Evolutionary conservation across 1,140 invertebrate species (phyloP), one percentile per base, ranked within the genome.

Genomic region (Agrilus planipennis): DNA sequence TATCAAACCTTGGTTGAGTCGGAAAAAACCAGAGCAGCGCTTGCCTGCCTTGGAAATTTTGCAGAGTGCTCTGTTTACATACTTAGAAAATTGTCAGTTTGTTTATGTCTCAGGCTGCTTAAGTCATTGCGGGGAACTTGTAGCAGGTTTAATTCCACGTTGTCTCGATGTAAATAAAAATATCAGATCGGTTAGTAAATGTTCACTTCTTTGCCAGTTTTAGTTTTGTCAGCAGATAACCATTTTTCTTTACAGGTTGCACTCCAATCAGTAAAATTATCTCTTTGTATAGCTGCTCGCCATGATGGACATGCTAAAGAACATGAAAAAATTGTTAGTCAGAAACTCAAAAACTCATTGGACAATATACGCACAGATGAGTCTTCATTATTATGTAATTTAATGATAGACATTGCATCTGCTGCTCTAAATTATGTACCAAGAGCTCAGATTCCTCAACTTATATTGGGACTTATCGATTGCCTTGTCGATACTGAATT

Each of bases 111-210:
- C n/a, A n/a, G 75, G 70, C 6, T 78, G 78, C 0, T 76, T 71
- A 21, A 76, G 73, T 52, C 77, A 81, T 51, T 74, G 81, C 42
- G 84, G 86, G 1, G 71, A 75, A 46, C 69, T 90, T 18, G 61
- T 90, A 15, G 85, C 81, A 18, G 66, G 77, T 40, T 70, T 89
- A 36, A 71, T 89, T 4, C 83, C 85, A 0, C 74, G 84, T 46
- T 79, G 81, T 49, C 76, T 81, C 3, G 84, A 88, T 64, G 62
- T 65, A 0, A 68, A 68, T 50, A 67, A 61, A 17, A 68, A 62
- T 5, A 67, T 69, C 19, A 57, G 68, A 10, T 67, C 67, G 44
- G 48, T 56, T 17, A 16, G 4, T 34, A 17, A 25, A 6, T 25
- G 5, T 5, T 25, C n/a, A 11, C 5, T 11, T 25, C 22, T 25